phyloP scores from a whole-genome alignment of 2,888 invertebrate genomes.

The Orgyia antiqua region DNA sequence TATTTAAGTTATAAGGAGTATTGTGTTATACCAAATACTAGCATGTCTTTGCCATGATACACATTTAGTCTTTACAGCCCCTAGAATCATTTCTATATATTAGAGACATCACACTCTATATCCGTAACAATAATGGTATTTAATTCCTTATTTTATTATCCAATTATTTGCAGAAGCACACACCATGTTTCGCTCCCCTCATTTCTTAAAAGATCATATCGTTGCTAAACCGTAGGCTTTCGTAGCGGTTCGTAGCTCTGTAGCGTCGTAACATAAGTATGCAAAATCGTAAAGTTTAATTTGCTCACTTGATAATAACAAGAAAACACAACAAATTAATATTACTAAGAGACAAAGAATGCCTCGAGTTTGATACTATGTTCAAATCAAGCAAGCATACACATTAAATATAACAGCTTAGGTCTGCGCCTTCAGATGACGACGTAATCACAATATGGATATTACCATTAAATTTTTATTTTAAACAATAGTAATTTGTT shows the following conservation, averaged over 20 bases:
- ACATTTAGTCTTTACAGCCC: no score
- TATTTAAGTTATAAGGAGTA: no score
- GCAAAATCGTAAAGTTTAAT: slow-evolving; percentile 59
- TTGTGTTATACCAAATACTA: no score
- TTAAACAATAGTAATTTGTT: no score
- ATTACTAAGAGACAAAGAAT: slow-evolving; percentile 70
- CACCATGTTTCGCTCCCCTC: no score
- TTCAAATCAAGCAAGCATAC: slow-evolving; percentile 72
- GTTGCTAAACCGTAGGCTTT: slow-evolving; percentile 24
- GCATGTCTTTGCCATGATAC: no score
- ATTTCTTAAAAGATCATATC: slow-evolving; percentile 3
- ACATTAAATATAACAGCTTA: slow-evolving; percentile 73
- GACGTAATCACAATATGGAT: slow-evolving; percentile 35
- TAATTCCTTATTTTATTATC: no score
- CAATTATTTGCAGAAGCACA: no score
- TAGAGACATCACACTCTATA: no score
- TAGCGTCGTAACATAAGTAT: slow-evolving; percentile 41
- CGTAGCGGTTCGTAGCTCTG: slow-evolving; percentile 31
- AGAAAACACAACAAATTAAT: slow-evolving; percentile 72
- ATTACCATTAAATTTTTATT: background rate
- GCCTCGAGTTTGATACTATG: slow-evolving; percentile 74
- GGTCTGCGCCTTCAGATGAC: slow-evolving; percentile 59
- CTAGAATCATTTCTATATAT: no score
- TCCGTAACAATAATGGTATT: no score
- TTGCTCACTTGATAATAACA: slow-evolving; percentile 53